Evolutionary conservation across 2,888 invertebrate species (phyloP).

Genomic region (Megamerina dolium): DNA sequence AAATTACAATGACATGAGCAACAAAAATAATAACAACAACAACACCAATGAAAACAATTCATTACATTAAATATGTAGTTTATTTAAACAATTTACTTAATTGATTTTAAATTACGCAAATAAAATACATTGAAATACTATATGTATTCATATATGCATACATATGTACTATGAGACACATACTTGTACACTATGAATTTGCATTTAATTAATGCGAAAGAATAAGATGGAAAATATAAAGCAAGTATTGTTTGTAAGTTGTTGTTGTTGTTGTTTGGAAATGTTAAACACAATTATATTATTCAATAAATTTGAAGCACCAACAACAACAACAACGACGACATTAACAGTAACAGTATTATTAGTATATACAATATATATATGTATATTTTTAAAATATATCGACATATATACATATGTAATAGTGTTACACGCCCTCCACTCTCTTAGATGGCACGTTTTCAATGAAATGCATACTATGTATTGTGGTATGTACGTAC

Average conservation of each 20-base stretch:
- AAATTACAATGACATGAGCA: background rate
- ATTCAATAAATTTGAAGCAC: too few species aligned
- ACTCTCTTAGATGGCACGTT: too few species aligned
- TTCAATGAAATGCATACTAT: too few species aligned
- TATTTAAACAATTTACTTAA: conserved; percentile 6
- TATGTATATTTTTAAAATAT: too few species aligned
- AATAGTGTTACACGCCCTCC: too few species aligned
- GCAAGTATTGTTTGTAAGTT: background rate
- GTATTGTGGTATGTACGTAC: too few species aligned
- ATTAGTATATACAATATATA: too few species aligned
- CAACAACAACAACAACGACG: too few species aligned
- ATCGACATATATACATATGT: too few species aligned
- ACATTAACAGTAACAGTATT: too few species aligned
- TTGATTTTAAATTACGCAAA: conserved; percentile 7
- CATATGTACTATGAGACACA: background rate
- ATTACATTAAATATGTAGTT: background rate
- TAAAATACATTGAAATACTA: background rate
- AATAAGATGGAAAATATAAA: background rate
- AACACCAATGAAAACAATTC: background rate
- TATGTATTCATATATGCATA: background rate
- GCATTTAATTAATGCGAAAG: background rate
- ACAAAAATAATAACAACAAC: background rate
- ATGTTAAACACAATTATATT: too few species aligned
- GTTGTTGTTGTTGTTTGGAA: background rate
- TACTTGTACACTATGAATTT: background rate